Conservation (phyloP, 2,888 invertebrate species). For the Aethes cnicana region DNA sequence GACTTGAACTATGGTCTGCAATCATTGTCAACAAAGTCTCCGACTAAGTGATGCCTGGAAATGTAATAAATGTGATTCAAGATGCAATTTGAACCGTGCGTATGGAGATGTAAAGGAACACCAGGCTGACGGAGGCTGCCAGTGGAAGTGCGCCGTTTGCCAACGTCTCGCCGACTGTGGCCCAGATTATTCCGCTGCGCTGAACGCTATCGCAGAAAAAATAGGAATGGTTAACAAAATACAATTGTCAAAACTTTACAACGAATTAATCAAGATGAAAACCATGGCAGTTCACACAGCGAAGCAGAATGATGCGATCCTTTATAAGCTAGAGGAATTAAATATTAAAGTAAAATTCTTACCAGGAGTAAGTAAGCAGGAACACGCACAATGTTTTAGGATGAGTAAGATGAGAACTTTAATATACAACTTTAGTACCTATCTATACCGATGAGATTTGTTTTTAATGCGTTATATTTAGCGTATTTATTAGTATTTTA, state of each 20-base stretch:
- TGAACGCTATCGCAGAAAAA: slow-evolving; percentile 55
- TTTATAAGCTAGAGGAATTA: slow-evolving; percentile 50
- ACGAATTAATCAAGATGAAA: slow-evolving; percentile 57
- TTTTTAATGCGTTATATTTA: too few relatives aligned
- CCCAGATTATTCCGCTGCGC: slow-evolving; percentile 36
- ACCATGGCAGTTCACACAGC: slow-evolving; percentile 50
- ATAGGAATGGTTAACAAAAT: slow-evolving; percentile 66
- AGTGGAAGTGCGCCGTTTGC: slow-evolving; percentile 62
- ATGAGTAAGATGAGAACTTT: too few relatives aligned
- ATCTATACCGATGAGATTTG: too few relatives aligned
- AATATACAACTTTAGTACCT: too few relatives aligned
- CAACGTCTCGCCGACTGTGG: slow-evolving; percentile 46
- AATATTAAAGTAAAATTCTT: too few relatives aligned
- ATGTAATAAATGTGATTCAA: slow-evolving; percentile 51
- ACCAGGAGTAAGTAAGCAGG: too few relatives aligned
- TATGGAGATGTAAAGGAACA: slow-evolving; percentile 38
- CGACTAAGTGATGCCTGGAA: slow-evolving; percentile 48
- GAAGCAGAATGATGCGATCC: slow-evolving; percentile 59
- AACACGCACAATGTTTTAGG: too few relatives aligned
- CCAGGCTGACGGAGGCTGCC: slow-evolving; percentile 50
- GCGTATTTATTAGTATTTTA: too few relatives aligned
- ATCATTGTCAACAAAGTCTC: slow-evolving; percentile 50
- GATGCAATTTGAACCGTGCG: slow-evolving; percentile 46
- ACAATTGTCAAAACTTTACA: slow-evolving; percentile 62
- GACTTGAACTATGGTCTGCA: slow-evolving; percentile 52